These are phyloP conservation scores for Lasioglossum villosulum DNA, from an alignment of 2,888 invertebrate species.

Conservation along the genomic window DNA sequence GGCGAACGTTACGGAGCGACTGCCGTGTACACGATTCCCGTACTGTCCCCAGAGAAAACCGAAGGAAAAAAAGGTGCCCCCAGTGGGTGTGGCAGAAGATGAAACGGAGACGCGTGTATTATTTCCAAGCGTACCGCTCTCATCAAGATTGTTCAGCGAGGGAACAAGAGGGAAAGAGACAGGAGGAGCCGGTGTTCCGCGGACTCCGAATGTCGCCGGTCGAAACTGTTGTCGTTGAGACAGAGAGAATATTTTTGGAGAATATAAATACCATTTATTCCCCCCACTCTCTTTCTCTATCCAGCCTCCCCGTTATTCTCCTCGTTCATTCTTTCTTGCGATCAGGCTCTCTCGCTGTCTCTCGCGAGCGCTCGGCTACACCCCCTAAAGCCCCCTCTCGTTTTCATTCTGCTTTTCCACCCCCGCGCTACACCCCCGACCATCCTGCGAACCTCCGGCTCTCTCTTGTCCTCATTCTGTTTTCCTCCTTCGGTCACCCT, in stretches of 20 bases:
- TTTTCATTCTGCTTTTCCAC: not conserved
- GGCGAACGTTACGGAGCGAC: slow-evolving; percentile 21
- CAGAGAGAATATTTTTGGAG: slow-evolving; percentile 29
- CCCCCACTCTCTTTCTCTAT: not conserved
- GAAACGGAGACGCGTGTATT: slow-evolving; percentile 51
- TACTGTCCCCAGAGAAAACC: slow-evolving; percentile 16
- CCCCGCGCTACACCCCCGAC: not conserved
- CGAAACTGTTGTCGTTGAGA: slow-evolving; percentile 25
- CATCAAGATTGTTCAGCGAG: slow-evolving; percentile 53
- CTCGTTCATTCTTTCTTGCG: not conserved
- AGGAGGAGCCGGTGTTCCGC: not conserved
- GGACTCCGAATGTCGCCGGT: not conserved
- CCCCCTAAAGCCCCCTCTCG: not conserved
- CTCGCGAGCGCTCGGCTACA: not conserved
- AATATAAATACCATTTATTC: slow-evolving; percentile 46
- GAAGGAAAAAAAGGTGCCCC: slow-evolving; percentile 29
- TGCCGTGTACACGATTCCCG: not conserved
- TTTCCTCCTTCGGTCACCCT: slow-evolving; percentile 8
- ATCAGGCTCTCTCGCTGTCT: not conserved
- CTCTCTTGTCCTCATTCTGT: slow-evolving; percentile 8
- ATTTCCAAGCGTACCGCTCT: slow-evolving; percentile 57
- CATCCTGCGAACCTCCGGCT: not conserved
- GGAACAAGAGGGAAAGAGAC: not conserved
- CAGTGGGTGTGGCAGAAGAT: slow-evolving; percentile 22
- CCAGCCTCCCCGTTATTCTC: not conserved